A percentile compares a stretch with the other conserved stretches of the same genome.
Evolutionary conservation across 2,888 invertebrate species (phyloP).

Genomic region (Zeuzera pyrina): DNA sequence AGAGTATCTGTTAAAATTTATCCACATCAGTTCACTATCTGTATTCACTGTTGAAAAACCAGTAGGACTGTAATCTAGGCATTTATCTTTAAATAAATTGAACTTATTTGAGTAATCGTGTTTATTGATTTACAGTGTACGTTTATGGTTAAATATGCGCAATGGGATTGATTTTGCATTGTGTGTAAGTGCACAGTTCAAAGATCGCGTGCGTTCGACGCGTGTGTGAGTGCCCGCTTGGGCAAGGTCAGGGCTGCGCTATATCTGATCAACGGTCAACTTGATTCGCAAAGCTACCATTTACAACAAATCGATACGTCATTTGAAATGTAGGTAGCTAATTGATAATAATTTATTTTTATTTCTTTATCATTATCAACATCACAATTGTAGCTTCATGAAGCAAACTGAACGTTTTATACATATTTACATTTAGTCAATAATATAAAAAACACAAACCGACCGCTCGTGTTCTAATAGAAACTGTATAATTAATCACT

Average conservation of each 20-base stretch:
- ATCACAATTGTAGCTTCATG: too few relatives aligned
- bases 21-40: too few relatives aligned
- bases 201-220: conserved; percentile 21
- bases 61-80: too few relatives aligned
- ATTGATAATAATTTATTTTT: too few relatives aligned
- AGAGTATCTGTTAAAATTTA: too few relatives aligned
- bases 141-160: too few relatives aligned
- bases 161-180: too few relatives aligned
- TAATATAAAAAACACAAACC: conserved; percentile 34
- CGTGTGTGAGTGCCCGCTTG: conserved; percentile 51
- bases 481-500: conserved; percentile 69
- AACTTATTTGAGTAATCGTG: conserved; percentile 15
- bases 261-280: conserved; percentile 65
- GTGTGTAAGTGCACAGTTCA: too few relatives aligned
- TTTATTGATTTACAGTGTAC: too few relatives aligned
- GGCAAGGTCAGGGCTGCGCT: conserved; percentile 68
- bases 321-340: too few relatives aligned
- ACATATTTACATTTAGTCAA: conserved; percentile 24
- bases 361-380: conserved; percentile 1
- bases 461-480: conserved; percentile 48
- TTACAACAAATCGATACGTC: background rate
- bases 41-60: too few relatives aligned
- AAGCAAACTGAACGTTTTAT: background rate
- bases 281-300: conserved; percentile 33
- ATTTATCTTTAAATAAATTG: too few relatives aligned